Conservation (phyloP, 2,113 vertebrate species). For the Catagonus wagneri region DNA sequence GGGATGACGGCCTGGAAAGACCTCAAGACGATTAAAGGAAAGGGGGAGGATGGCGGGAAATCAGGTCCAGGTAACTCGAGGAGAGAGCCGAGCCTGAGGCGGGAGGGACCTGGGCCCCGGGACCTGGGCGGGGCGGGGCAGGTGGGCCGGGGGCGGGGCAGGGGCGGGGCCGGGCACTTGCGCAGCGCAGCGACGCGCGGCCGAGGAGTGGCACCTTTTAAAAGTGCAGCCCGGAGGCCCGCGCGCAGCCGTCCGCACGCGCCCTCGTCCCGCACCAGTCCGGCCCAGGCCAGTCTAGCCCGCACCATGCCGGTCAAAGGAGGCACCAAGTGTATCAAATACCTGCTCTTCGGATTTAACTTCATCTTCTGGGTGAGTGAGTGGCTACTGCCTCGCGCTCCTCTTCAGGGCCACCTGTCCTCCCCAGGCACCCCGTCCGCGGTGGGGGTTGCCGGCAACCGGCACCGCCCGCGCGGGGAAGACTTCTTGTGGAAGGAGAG, state of each 20-base stretch:
- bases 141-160: neutral
- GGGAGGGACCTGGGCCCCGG: rapidly evolving
- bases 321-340: conserved; percentile 96
- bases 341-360: conserved; percentile 96
- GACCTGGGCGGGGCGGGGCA: neutral
- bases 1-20: neutral
- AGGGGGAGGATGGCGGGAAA: too few relatives aligned
- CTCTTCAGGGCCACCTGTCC: conserved; percentile 45
- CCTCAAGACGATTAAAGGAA: neutral
- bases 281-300: neutral
- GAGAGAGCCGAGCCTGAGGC: rapidly evolving
- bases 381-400: neutral
- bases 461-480: neutral
- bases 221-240: conserved; percentile 64
- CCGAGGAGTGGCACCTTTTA: conserved; percentile 75
- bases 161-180: conserved; percentile 64
- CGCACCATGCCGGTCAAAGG: conserved; percentile 91
- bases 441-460: neutral
- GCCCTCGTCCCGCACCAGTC: too few relatives aligned
- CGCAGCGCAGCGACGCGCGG: conserved; percentile 23
- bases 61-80: rapidly evolving
- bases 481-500: neutral
- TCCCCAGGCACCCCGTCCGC: neutral
- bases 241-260: neutral
- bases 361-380: conserved; percentile 97